Evolutionary conservation across 53 echinoderm and acorn worm genomes (phyloP).

Genomic region (Antedon mediterranea): DNA sequence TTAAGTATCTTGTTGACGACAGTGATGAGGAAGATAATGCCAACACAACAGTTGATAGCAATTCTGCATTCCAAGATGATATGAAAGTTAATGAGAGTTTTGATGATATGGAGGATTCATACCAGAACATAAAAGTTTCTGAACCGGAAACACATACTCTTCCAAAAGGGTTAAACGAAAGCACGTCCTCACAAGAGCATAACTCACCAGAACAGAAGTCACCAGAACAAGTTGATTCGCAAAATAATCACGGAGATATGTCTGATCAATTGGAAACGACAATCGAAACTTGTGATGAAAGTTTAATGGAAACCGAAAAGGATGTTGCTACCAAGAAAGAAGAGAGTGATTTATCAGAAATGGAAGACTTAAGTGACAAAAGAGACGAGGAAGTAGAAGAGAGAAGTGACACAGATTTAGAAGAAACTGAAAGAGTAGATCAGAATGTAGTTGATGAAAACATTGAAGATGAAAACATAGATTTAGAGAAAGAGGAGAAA

Average conservation of each 20-base stretch:
- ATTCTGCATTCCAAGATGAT: neutral
- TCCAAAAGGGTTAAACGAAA: neutral
- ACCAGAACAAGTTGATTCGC: neutral
- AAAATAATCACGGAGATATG: neutral
- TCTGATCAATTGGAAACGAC: neutral
- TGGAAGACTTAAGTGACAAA: neutral
- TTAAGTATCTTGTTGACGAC: neutral
- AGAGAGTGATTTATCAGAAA: neutral
- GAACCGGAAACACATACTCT: neutral
- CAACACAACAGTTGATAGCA: neutral
- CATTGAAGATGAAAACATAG: neutral
- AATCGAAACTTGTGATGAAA: neutral
- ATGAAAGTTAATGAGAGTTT: neutral
- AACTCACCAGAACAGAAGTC: neutral
- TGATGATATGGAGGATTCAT: neutral
- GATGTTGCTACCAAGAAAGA: neutral
- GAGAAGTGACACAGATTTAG: neutral
- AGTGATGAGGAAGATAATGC: neutral
- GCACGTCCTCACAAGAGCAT: neutral
- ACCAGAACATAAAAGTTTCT: neutral
- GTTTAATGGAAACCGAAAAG: conserved; percentile 2
- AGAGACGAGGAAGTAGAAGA: neutral
- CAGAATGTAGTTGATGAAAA: conserved; percentile 5
- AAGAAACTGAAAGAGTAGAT: neutral
- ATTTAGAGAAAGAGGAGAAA: neutral